phyloP scores from a whole-genome alignment of 2,888 invertebrate genomes.

The Torymus texanus region DNA sequence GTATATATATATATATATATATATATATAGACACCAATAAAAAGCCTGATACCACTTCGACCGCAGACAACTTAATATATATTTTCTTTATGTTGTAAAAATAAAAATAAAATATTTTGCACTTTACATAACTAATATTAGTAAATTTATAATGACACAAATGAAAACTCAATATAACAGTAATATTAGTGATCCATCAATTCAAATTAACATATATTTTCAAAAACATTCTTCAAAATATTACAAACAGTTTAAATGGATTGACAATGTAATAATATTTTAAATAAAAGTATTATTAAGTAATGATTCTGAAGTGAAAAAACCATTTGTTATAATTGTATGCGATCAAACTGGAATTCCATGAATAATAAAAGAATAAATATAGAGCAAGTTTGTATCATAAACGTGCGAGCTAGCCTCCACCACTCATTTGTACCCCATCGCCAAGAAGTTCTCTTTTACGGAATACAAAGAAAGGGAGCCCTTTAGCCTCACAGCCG shows the following conservation, averaged over 20 bases:
- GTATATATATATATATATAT: constrained; percentile 31
- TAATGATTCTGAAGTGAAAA: no score
- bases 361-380: constrained; percentile 61
- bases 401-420: constrained; percentile 63
- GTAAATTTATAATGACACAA: background rate
- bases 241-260: no score
- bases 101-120: no score
- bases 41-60: constrained; percentile 71
- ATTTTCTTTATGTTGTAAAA: no score
- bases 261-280: no score
- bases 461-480: constrained; percentile 43
- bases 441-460: constrained; percentile 61
- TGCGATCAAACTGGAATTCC: constrained; percentile 57
- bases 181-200: no score
- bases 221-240: no score
- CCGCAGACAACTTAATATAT: constrained; percentile 61
- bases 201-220: no score
- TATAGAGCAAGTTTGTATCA: constrained; percentile 62
- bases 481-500: background rate
- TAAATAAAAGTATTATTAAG: no score
- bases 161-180: no score
- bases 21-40: constrained; percentile 70
- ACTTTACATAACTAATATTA: background rate
- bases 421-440: constrained; percentile 66
- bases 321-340: background rate